phyloP scores from a whole-genome alignment of 2,888 invertebrate genomes.

The Agriopis leucophaearia region DNA sequence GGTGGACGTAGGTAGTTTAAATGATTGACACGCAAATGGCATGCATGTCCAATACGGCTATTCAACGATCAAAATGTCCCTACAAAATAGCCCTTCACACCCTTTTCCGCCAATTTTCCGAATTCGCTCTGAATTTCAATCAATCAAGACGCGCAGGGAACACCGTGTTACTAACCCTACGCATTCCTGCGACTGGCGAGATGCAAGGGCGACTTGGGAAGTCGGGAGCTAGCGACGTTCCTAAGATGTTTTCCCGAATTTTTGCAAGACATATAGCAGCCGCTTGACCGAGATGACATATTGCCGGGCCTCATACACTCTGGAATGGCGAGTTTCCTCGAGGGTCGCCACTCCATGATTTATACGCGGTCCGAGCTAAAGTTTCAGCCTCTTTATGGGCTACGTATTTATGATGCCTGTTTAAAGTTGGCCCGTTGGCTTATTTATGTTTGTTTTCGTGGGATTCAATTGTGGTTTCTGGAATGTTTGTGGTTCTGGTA shows the following conservation, averaged over 20 bases:
- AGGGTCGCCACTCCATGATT: constrained; percentile 56
- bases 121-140: constrained; percentile 41
- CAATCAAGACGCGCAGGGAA: constrained; percentile 38
- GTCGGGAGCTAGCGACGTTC: constrained; percentile 67
- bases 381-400: constrained; percentile 68
- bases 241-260: constrained; percentile 75
- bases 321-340: constrained; percentile 62
- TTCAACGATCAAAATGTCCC: constrained; percentile 14
- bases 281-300: constrained; percentile 82
- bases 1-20: not conserved
- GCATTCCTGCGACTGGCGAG: constrained; percentile 50
- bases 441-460: constrained; percentile 56
- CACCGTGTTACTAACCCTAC: constrained; percentile 52
- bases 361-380: constrained; percentile 59
- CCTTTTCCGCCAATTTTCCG: constrained; percentile 36
- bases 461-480: constrained; percentile 52
- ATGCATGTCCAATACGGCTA: constrained; percentile 23
- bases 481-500: constrained; percentile 29
- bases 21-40: constrained; percentile 19
- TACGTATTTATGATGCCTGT: constrained; percentile 70
- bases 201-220: constrained; percentile 8
- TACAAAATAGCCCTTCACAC: constrained; percentile 30
- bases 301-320: constrained; percentile 74
- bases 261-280: constrained; percentile 83
- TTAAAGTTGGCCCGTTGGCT: constrained; percentile 63